Conservation (phyloP, 2,888 invertebrate genomes). For the Watsonalla cultraria region DNA sequence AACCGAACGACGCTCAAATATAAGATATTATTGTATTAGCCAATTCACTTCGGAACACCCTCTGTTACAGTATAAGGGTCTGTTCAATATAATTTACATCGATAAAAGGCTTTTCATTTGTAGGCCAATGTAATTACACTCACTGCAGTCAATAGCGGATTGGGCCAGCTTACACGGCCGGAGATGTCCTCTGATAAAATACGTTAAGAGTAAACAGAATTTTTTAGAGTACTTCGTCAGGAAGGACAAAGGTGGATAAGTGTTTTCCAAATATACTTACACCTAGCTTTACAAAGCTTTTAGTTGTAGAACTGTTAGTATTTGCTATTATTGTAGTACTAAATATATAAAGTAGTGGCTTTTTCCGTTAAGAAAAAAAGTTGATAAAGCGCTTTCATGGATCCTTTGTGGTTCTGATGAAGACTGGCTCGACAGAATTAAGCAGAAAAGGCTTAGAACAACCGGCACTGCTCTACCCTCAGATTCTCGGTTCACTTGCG, state of each 20-base stretch:
- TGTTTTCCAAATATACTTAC: neutral
- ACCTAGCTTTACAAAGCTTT: neutral
- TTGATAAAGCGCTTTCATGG: too few species aligned
- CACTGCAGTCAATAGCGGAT: constrained; percentile 15
- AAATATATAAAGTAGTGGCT: too few species aligned
- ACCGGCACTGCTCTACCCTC: too few species aligned
- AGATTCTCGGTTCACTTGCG: too few species aligned
- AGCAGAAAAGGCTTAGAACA: too few species aligned
- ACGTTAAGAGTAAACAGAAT: neutral
- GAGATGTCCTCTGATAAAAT: neutral
- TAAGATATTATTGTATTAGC: constrained; percentile 2
- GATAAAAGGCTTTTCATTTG: constrained; percentile 13
- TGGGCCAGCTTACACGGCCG: neutral
- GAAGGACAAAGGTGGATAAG: neutral
- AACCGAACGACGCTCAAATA: neutral
- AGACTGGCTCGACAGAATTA: too few species aligned
- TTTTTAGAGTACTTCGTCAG: neutral
- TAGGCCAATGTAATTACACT: constrained; percentile 17
- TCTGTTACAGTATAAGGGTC: constrained; percentile 6
- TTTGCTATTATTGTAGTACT: too few species aligned
- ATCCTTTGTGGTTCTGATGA: too few species aligned
- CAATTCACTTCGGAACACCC: constrained; percentile 17
- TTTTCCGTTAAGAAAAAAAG: too few species aligned
- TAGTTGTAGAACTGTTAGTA: neutral
- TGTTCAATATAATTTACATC: constrained; percentile 19